Conservation (phyloP, 2,797 vertebrate species). For the Sarcophilus harrisii region DNA sequence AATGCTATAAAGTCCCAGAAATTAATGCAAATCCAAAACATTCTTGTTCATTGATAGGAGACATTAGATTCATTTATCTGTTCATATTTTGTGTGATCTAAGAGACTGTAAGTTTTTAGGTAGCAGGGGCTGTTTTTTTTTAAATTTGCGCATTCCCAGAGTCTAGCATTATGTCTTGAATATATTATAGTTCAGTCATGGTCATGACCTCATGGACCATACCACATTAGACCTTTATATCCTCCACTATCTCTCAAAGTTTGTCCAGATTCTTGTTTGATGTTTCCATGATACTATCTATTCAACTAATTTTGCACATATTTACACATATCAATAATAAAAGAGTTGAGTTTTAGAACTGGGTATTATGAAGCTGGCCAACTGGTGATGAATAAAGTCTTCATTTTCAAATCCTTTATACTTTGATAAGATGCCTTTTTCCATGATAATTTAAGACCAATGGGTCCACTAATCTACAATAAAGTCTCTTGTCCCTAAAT, state of each 20-base stretch:
- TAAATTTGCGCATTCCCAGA: not conserved
- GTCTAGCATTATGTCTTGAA: not conserved
- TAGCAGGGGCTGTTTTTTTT: not conserved
- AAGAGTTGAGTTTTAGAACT: not conserved
- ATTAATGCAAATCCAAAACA: not conserved
- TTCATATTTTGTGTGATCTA: not conserved
- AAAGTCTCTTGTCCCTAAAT: not conserved
- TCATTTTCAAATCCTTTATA: not conserved
- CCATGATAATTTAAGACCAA: not conserved
- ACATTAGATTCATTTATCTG: not conserved
- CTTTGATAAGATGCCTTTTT: not conserved
- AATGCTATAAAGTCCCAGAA: not conserved
- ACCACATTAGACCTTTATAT: not conserved
- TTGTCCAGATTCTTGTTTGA: not conserved
- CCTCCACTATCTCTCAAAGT: not conserved
- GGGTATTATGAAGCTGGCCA: not conserved
- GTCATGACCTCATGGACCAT: not conserved
- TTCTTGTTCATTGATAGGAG: not conserved
- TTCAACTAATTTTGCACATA: not conserved
- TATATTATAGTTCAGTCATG: not conserved
- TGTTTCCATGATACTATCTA: not conserved
- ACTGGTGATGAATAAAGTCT: not conserved
- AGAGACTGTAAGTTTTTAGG: not conserved
- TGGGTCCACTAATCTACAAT: not conserved
- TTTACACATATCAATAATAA: not conserved